These are phyloP conservation scores for Gambusia affinis DNA, from an alignment of 2,113 vertebrate genomes.

Conservation along the genomic window DNA sequence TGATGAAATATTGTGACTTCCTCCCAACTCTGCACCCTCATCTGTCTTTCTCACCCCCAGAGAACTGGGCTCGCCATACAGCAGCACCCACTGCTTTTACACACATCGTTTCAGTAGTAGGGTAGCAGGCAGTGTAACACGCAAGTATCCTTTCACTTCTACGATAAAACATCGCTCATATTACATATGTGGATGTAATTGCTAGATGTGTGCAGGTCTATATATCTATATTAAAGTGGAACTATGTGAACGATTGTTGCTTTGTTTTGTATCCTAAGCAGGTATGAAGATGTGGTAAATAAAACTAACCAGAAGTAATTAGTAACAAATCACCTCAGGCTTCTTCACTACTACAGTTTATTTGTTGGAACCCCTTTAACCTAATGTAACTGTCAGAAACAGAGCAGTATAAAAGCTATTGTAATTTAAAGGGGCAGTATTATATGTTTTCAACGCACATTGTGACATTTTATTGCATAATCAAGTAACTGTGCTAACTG, in stretches of 20 bases:
- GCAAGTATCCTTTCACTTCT: not conserved
- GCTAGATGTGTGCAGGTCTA: not conserved
- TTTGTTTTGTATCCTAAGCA: too few species aligned
- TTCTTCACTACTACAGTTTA: too few species aligned
- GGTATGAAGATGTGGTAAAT: too few species aligned
- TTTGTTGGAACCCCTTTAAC: too few species aligned
- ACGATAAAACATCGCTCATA: not conserved
- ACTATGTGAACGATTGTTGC: not conserved
- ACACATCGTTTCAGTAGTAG: not conserved
- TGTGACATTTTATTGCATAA: too few species aligned
- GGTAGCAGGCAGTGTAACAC: not conserved
- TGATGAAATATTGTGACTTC: constrained; percentile 73
- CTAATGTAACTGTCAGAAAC: too few species aligned
- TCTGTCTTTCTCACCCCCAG: constrained; percentile 74
- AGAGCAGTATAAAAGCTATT: too few species aligned
- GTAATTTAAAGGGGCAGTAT: too few species aligned
- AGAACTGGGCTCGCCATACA: constrained; percentile 68
- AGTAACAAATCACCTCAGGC: too few species aligned
- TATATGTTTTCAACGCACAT: too few species aligned
- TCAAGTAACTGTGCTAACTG: too few species aligned
- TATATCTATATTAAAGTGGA: not conserved
- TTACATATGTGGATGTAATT: not conserved
- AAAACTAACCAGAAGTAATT: too few species aligned
- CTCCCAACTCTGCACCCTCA: constrained; percentile 62
- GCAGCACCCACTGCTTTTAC: constrained; percentile 40